phyloP scores from a whole-genome alignment of 2,888 invertebrate genomes.

The Pristionchus exspectatus region DNA sequence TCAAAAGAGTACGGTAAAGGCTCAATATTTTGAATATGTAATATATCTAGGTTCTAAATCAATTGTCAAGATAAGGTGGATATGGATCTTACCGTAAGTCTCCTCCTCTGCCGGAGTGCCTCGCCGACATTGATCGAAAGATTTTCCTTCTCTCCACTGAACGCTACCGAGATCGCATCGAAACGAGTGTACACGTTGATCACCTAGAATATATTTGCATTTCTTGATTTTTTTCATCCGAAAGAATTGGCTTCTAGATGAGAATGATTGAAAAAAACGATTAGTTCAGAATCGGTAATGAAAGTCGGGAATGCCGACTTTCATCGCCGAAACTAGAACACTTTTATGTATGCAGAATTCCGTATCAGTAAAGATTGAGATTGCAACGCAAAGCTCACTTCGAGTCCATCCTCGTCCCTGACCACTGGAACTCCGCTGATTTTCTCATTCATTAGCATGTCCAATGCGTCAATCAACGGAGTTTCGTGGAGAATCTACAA shows the following conservation, averaged over 20 bases:
- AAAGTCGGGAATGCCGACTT: too few species aligned
- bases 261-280: too few species aligned
- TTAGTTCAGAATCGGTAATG: too few species aligned
- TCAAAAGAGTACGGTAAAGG: too few species aligned
- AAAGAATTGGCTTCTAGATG: background rate
- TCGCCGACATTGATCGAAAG: slow-evolving; percentile 60
- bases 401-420: slow-evolving; percentile 50
- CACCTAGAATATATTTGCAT: slow-evolving; percentile 53
- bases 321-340: too few species aligned
- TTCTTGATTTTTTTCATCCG: background rate
- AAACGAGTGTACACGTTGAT: slow-evolving; percentile 65
- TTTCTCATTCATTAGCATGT: slow-evolving; percentile 63
- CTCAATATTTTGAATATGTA: too few species aligned
- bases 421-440: slow-evolving; percentile 66
- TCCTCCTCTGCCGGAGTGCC: slow-evolving; percentile 60
- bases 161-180: slow-evolving; percentile 63
- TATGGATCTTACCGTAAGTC: background rate
- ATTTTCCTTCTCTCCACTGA: slow-evolving; percentile 58
- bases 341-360: too few species aligned
- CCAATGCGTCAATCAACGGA: slow-evolving; percentile 63
- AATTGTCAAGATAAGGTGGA: too few species aligned
- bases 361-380: background rate
- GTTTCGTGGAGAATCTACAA: slow-evolving; percentile 61
- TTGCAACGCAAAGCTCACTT: background rate
- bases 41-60: too few species aligned